phyloP scores from a whole-genome alignment of 1,140 invertebrate species.

The Drosophila lacertosa region DNA sequence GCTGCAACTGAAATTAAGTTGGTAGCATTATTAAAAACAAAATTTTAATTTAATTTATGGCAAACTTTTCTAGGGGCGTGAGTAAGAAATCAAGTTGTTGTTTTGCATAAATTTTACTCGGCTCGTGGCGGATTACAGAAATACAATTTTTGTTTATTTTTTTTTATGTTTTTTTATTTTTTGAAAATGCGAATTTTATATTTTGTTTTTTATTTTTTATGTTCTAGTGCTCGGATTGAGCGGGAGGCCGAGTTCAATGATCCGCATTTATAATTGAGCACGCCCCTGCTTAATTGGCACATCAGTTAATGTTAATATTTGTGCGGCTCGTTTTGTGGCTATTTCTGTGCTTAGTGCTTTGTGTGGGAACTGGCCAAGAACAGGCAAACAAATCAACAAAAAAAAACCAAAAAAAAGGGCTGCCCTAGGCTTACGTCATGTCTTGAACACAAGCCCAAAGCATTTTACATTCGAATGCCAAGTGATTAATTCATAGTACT shows the following conservation, averaged over 20 bases:
- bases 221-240: conserved; percentile 41
- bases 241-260: conserved; percentile 66
- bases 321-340: background rate
- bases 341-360: background rate
- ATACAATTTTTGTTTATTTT: conserved; percentile 22
- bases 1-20: conserved; percentile 4
- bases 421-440: conserved; percentile 66
- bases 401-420: too few relatives aligned
- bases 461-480: conserved; percentile 10
- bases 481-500: conserved; percentile 61
- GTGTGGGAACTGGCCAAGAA: too few relatives aligned
- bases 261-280: conserved; percentile 48
- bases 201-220: conserved; percentile 15
- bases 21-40: background rate
- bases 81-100: conserved; percentile 32
- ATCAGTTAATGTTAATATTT: conserved; percentile 21
- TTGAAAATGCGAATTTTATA: background rate
- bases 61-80: conserved; percentile 32
- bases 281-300: conserved; percentile 53
- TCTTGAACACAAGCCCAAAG: conserved; percentile 37
- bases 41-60: conserved; percentile 61
- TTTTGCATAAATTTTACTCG: conserved; percentile 57
- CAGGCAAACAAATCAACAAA: too few relatives aligned
- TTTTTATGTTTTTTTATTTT: background rate
- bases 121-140: conserved; percentile 57